Conservation (phyloP, 1,140 invertebrate genomes). For the Macrotrachela quadricornifera region DNA sequence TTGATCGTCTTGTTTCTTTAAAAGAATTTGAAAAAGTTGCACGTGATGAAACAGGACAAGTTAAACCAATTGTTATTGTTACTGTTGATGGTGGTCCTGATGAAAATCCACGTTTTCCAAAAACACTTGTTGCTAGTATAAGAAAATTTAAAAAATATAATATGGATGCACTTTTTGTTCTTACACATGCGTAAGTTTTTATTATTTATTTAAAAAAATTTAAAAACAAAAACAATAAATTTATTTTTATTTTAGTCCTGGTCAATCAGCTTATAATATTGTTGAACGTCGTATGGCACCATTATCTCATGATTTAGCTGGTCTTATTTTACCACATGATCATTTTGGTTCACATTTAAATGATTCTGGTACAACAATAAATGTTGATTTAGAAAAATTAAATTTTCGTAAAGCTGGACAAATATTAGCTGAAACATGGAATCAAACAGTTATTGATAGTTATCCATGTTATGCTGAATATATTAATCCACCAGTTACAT, state of each 20-base stretch:
- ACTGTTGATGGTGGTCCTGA: slow-evolving; percentile 26
- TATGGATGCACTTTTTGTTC: slow-evolving; percentile 28
- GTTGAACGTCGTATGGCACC: slow-evolving; percentile 26
- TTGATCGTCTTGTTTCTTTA: no score
- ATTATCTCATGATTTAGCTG: slow-evolving; percentile 21
- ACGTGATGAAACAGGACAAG: not conserved
- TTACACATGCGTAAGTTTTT: slow-evolving; percentile 19
- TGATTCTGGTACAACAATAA: slow-evolving; percentile 17
- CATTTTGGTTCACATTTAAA: slow-evolving; percentile 25
- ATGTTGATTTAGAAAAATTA: slow-evolving; percentile 19
- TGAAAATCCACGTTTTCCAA: slow-evolving; percentile 22
- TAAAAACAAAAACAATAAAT: no score
- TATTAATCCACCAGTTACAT: not conserved
- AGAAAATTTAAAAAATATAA: slow-evolving; percentile 21
- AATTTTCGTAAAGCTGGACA: slow-evolving; percentile 20
- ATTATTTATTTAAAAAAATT: no score
- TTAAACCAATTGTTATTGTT: slow-evolving; percentile 27
- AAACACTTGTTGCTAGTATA: slow-evolving; percentile 20
- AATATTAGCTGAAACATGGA: slow-evolving; percentile 16
- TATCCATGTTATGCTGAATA: slow-evolving; percentile 19
- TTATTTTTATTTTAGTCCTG: slow-evolving; percentile 11
- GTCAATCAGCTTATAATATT: slow-evolving; percentile 21
- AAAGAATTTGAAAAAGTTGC: no score
- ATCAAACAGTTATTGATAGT: slow-evolving; percentile 14
- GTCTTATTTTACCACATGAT: slow-evolving; percentile 25